Conservation (phyloP, 2,797 vertebrate species). For the Sternarchorhynchus goeldii region DNA sequence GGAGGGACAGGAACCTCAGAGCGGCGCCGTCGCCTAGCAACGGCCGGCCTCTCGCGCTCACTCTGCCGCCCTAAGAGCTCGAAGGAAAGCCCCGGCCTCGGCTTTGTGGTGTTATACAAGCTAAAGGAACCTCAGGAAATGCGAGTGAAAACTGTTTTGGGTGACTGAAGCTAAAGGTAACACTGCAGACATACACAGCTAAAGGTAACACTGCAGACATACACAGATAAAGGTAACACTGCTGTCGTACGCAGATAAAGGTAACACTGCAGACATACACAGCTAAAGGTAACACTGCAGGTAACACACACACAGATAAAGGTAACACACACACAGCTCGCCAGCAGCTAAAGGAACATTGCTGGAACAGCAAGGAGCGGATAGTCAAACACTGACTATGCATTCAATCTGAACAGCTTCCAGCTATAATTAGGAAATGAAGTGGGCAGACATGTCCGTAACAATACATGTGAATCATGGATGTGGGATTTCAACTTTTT, state of each 20-base stretch:
- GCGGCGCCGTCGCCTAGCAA: too few species aligned
- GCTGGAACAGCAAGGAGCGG: neutral
- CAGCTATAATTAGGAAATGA: neutral
- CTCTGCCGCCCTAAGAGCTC: neutral
- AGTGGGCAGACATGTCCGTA: constrained; percentile 30
- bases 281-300: too few species aligned
- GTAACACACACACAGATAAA: too few species aligned
- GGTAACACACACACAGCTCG: too few species aligned
- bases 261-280: too few species aligned
- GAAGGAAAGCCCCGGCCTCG: neutral
- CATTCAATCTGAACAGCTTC: neutral
- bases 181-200: neutral
- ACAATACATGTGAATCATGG: neutral
- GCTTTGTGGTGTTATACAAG: neutral
- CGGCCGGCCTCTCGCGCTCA: too few species aligned
- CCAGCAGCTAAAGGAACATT: too few species aligned
- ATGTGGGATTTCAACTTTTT: constrained; percentile 13
- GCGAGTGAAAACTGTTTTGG: neutral
- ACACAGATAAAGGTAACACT: too few species aligned
- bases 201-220: neutral
- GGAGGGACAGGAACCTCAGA: neutral
- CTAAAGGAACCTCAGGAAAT: neutral
- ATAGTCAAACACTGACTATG: neutral
- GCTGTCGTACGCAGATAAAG: too few species aligned
- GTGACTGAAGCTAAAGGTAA: too few species aligned